Evolutionary conservation across 2,888 invertebrate species (phyloP).

Genomic region (Andrena fulva): DNA sequence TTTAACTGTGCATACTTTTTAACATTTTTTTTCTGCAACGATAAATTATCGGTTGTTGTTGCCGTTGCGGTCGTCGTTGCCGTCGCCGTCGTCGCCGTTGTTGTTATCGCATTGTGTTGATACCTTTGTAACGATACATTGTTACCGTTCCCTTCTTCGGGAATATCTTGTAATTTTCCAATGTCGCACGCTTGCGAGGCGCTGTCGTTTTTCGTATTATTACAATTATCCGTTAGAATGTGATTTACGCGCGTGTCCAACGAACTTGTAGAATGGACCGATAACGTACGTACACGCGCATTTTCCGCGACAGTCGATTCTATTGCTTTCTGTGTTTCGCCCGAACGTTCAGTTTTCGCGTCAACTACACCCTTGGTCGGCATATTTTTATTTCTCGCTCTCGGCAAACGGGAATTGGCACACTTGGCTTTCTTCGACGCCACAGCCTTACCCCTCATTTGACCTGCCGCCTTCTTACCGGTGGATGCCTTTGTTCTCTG

Average conservation of each 20-base stretch:
- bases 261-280: not conserved
- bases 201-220: not conserved
- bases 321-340: not conserved
- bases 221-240: not conserved
- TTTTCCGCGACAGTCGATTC: not conserved
- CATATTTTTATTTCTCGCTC: not conserved
- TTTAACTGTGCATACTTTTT: conserved; percentile 80
- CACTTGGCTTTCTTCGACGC: conserved; percentile 31
- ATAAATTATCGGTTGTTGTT: not conserved
- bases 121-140: not conserved
- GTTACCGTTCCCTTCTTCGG: not conserved
- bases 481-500: not conserved
- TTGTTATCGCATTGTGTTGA: not conserved
- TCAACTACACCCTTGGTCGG: not conserved
- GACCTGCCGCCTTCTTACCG: not conserved
- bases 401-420: conserved; percentile 8
- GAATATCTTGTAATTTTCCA: not conserved
- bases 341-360: not conserved
- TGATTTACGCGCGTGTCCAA: not conserved
- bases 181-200: not conserved
- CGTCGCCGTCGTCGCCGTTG: not conserved
- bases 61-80: not conserved
- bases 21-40: conserved; percentile 64
- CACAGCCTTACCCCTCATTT: not conserved
- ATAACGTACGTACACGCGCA: not conserved